A percentile compares a stretch with the other conserved stretches of the same genome.
These are phyloP conservation scores for Channa striata DNA, from an alignment of 2,797 vertebrate species.

Conservation along the genomic window DNA sequence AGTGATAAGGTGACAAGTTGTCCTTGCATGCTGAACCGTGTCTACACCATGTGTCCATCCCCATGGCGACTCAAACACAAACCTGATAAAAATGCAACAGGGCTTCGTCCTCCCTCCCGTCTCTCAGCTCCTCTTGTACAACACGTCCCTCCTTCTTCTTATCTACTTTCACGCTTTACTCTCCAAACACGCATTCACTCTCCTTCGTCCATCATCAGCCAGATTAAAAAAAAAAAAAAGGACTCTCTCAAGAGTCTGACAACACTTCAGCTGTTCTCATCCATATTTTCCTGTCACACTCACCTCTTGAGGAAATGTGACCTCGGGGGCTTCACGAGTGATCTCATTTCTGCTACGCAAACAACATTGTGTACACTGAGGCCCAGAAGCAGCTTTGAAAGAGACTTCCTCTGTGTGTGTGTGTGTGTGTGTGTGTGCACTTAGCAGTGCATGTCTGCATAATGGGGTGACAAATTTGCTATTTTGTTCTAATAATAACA, in stretches of 20 bases:
- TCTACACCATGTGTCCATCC: constrained; percentile 47
- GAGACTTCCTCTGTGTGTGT: constrained; percentile 33
- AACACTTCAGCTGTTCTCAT: constrained; percentile 15
- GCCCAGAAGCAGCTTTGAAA: constrained; percentile 46
- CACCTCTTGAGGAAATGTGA: constrained; percentile 59
- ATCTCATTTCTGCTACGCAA: constrained; percentile 68
- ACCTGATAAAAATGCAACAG: constrained; percentile 70
- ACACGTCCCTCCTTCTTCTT: constrained; percentile 29
- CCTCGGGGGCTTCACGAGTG: constrained; percentile 60
- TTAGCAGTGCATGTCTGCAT: constrained; percentile 30
- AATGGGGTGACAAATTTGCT: constrained; percentile 68
- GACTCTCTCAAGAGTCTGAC: neutral
- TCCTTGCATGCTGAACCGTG: constrained; percentile 45
- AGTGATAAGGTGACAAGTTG: constrained; percentile 57
- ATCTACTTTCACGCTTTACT: constrained; percentile 56
- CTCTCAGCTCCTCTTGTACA: constrained; percentile 11
- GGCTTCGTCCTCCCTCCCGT: constrained; percentile 7
- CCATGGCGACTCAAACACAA: constrained; percentile 49
- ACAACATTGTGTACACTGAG: constrained; percentile 45
- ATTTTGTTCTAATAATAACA: constrained; percentile 69
- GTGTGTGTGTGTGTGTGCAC: constrained; percentile 14
- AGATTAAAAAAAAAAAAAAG: constrained; percentile 3
- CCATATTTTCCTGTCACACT: constrained; percentile 21
- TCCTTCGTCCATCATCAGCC: constrained; percentile 37
- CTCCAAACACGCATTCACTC: constrained; percentile 46